Conservation (phyloP, 53 echinoderm and acorn worm species). For the Echinarachnius parma region DNA sequence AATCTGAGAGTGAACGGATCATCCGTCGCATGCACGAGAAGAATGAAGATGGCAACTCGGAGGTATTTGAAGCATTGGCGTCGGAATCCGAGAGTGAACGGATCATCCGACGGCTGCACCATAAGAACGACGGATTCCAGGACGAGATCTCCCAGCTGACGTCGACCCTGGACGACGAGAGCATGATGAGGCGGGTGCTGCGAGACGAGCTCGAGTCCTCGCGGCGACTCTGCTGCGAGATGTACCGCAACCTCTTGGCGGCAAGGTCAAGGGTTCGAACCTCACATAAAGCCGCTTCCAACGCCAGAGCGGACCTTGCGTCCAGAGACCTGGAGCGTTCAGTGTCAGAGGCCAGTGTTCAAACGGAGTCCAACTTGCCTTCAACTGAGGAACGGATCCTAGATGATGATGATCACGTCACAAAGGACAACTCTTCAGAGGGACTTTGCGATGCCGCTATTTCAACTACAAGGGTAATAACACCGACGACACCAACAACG, state of each 20-base stretch:
- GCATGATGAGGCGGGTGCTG: slow-evolving; percentile 45
- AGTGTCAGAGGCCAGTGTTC: slow-evolving; percentile 12
- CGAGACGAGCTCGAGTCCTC: slow-evolving; percentile 75
- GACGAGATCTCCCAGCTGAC: slow-evolving; percentile 53
- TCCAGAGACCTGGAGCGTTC: slow-evolving; percentile 4
- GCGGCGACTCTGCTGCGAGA: slow-evolving; percentile 56
- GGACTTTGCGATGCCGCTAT: too few relatives aligned
- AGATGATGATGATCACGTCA: background rate
- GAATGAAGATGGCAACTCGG: too few relatives aligned
- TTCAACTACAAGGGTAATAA: too few relatives aligned
- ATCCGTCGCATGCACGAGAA: too few relatives aligned
- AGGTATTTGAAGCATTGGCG: too few relatives aligned
- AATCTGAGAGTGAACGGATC: too few relatives aligned
- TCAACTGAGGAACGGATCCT: too few relatives aligned
- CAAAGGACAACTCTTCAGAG: background rate
- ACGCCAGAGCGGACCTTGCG: slow-evolving; percentile 27
- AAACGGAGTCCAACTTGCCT: slow-evolving; percentile 9
- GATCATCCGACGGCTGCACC: too few relatives aligned
- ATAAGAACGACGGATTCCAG: too few relatives aligned
- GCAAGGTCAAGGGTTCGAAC: slow-evolving; percentile 1
- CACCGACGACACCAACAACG: too few relatives aligned
- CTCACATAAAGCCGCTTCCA: slow-evolving; percentile 17
- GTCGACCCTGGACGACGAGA: slow-evolving; percentile 57
- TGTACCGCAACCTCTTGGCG: slow-evolving; percentile 28
- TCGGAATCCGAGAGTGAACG: too few relatives aligned